Percentiles rank a stretch among this genome's conserved stretches.
These are phyloP conservation scores for Dolichopus griseipennis DNA, from an alignment of 2,888 invertebrate species.

Conservation along the genomic window DNA sequence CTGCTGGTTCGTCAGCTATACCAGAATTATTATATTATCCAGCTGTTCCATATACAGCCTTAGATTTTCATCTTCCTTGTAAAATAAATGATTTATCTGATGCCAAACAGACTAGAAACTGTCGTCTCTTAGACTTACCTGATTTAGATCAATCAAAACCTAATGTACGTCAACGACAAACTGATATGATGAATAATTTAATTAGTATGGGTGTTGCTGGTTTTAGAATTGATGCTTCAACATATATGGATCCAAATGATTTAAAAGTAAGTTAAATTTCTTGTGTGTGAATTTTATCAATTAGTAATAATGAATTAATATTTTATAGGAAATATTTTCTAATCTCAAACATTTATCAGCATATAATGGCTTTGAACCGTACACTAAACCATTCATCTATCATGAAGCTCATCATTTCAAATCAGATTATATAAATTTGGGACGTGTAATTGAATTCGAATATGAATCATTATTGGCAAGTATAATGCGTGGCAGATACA, in stretches of 20 bases:
- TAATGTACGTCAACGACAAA: conserved; percentile 12
- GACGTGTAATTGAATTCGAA: conserved; percentile 58
- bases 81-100: conserved; percentile 5
- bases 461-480: background rate
- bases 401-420: conserved; percentile 11
- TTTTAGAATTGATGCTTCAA: conserved; percentile 16
- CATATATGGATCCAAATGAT: conserved; percentile 19
- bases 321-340: conserved; percentile 12
- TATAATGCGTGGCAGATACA: conserved; percentile 29
- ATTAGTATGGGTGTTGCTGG: conserved; percentile 13
- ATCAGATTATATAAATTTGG: conserved; percentile 43
- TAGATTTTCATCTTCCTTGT: conserved; percentile 13
- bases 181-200: conserved; percentile 12
- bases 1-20: conserved; percentile 7
- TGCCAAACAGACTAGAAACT: conserved; percentile 10
- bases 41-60: conserved; percentile 11
- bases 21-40: conserved; percentile 12
- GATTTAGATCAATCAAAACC: conserved; percentile 13
- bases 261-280: conserved; percentile 11
- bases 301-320: background rate
- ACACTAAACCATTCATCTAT: conserved; percentile 14
- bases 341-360: conserved; percentile 8
- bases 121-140: conserved; percentile 12
- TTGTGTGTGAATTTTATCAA: background rate
- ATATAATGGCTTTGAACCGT: background rate